Conservation (phyloP, 2,113 vertebrate species). For the Seriola quinqueradiata region DNA sequence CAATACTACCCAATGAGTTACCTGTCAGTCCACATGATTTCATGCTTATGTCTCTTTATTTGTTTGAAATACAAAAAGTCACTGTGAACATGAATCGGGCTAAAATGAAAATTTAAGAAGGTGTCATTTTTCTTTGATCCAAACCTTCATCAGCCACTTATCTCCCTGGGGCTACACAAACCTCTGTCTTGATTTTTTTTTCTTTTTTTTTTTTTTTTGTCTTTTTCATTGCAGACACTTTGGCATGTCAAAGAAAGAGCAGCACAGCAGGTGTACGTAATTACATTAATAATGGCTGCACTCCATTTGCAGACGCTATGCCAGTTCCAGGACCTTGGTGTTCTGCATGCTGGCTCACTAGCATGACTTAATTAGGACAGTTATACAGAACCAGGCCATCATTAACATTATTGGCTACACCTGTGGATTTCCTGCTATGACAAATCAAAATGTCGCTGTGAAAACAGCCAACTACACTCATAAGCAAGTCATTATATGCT, state of each 20-base stretch:
- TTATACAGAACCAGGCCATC: neutral
- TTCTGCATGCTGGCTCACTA: neutral
- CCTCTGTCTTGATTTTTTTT: neutral
- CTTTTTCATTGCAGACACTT: neutral
- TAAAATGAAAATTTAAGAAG: too few relatives aligned
- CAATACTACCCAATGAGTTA: neutral
- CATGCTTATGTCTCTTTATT: neutral
- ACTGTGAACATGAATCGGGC: neutral
- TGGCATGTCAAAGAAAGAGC: neutral
- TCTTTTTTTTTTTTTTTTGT: neutral
- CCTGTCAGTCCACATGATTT: neutral
- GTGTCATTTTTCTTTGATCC: neutral
- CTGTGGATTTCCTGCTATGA: constrained; percentile 8
- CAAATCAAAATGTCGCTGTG: neutral
- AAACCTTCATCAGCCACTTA: neutral
- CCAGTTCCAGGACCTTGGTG: neutral
- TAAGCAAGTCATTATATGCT: neutral
- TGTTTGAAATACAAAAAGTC: neutral
- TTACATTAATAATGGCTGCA: neutral
- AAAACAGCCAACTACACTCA: neutral
- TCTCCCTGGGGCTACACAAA: neutral
- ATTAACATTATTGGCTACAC: neutral
- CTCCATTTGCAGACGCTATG: neutral
- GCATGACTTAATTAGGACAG: neutral
- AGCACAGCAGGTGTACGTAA: constrained; percentile 2